Evolutionary conservation across 2,113 vertebrate species (phyloP), one percentile per base, ranked within the genome.

Genomic region (Ageneiosus marmoratus): DNA sequence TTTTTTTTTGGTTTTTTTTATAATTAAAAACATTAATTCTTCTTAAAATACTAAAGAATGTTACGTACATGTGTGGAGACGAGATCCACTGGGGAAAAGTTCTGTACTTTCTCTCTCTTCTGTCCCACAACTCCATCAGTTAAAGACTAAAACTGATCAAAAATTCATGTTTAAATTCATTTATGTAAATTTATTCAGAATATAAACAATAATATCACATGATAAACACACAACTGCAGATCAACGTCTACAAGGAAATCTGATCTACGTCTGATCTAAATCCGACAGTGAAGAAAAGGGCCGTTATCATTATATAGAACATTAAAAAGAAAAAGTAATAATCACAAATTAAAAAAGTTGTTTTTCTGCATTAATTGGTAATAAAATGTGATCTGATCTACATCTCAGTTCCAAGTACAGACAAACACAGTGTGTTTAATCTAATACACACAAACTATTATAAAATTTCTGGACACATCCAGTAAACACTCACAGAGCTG

Each of bases 81-180:
- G 32, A 50, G 55, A 29, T 76, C 72, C 51, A 50, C 67, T 58
- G 72, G 7, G 79, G 79, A n/a, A 51, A 32, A 46, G 37, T 77
- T 63, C 13, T 56, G 84, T 81, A 70, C 37, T 3, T 8, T 50
- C 70, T 50, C 44, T 29, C 46, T 73, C 44, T 50, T 50, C 44
- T 24, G 2, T 73, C 70, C 24, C 46, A 27, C 70, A 48, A 5
- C 6, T 48, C 46, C n/a, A 51, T 76, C 27, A 53, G 15, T 32
- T 63, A 13, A 15, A 51, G 5, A 1, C 58, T 62, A 4, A 62
- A 62, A 13, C 8, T 29, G n/a, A 62, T 65, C 62, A 34, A 18
- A 62, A 13, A 29, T 5, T 65, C 1, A 3, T 65, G 18, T n/a
- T 13, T 27, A 4, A 10, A 63, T 63, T 1, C 6, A 8, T 34